Evolutionary conservation across 2,888 invertebrate genomes (phyloP), one percentile per base, ranked within the genome.

Genomic region (Acleris holmiana): DNA sequence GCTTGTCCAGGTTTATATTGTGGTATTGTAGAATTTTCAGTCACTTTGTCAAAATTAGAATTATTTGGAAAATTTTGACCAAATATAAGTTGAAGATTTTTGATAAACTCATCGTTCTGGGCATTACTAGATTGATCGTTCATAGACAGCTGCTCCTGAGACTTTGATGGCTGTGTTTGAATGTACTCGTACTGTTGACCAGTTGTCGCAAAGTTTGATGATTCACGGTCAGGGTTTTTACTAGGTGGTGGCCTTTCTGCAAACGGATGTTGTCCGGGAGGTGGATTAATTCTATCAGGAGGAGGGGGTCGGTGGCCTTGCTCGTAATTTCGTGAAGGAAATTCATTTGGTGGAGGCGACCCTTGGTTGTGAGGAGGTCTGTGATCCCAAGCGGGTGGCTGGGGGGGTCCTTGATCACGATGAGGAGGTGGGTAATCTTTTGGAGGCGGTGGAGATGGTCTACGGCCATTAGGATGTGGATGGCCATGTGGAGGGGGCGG

Each of bases 11-110:
- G 19, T 44, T 8, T 46, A 8, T 17, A 15, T 21, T 35, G 21
- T 7, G 41, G 0, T 29, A 17, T 6, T 17, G 21, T 41, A 8
- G 41, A 40, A 4, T 41, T 25, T 54, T 10, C 29, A 47, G 18
- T 5, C 15, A 10, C 18, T 1, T n/a, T 15, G 4, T 49, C 44
- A 7, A n/a, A 8, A n/a, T 44, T 58, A 17, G 48, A 6, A 21
- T 59, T 51, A 50, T 46, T 50, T 53, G 40, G 40, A 29, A 57
- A 46, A 4, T 50, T 46, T 10, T 57, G 51, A 19, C 40, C 44
- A 21, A 65, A 65, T 6, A 65, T 48, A 4, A 60, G 59, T 8
- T 60, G 55, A 5, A 65, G 60, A 18, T 65, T 65, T 46, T 60
- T 54, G 5, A 65, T 35, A 7, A 65, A 44, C 18, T 60, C 44